Evolutionary conservation across 2,888 invertebrate genomes (phyloP).

Genomic region (Rhagonycha fulva): DNA sequence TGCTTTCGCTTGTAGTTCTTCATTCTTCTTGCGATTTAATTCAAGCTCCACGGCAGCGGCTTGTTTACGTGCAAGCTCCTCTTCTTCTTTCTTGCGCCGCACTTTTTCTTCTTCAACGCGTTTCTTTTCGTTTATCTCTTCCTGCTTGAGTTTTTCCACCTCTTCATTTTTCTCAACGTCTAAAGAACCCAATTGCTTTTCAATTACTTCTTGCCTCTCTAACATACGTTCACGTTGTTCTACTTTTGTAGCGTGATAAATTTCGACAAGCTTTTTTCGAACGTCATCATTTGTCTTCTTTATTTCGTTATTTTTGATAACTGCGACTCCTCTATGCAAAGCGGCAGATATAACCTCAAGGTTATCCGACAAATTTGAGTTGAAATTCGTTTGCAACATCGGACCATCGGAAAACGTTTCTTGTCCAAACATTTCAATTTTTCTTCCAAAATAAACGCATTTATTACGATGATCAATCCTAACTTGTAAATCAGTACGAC

Average conservation of each 20-base stretch:
- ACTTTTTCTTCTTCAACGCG: slow-evolving; percentile 74
- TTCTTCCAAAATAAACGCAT: slow-evolving; percentile 94
- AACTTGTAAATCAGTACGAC: slow-evolving; percentile 96
- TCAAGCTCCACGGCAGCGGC: slow-evolving; percentile 86
- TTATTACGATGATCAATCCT: slow-evolving; percentile 78
- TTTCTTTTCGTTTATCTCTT: slow-evolving; percentile 78
- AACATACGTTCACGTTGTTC: slow-evolving; percentile 89
- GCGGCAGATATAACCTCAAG: slow-evolving; percentile 88
- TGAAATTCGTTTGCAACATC: slow-evolving; percentile 89
- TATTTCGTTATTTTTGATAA: slow-evolving; percentile 82
- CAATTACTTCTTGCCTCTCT: slow-evolving; percentile 93
- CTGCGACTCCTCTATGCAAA: slow-evolving; percentile 75
- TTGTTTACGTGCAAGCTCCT: slow-evolving; percentile 86
- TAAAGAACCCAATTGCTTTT: slow-evolving; percentile 49
- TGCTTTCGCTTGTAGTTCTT: slow-evolving; percentile 89
- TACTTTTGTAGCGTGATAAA: slow-evolving; percentile 82
- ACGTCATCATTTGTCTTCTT: slow-evolving; percentile 74
- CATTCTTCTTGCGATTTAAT: slow-evolving; percentile 94
- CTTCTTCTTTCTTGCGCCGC: slow-evolving; percentile 76
- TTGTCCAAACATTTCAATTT: slow-evolving; percentile 88
- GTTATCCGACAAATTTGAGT: slow-evolving; percentile 79
- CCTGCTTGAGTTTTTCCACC: too few species aligned
- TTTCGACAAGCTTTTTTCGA: slow-evolving; percentile 72
- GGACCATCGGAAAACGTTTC: slow-evolving; percentile 94
- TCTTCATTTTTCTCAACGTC: too few species aligned